A percentile compares a stretch with the other conserved stretches of the same genome.
These are phyloP conservation scores for Buceros bicornis DNA, from an alignment of 2,797 vertebrate species.

Conservation along the genomic window DNA sequence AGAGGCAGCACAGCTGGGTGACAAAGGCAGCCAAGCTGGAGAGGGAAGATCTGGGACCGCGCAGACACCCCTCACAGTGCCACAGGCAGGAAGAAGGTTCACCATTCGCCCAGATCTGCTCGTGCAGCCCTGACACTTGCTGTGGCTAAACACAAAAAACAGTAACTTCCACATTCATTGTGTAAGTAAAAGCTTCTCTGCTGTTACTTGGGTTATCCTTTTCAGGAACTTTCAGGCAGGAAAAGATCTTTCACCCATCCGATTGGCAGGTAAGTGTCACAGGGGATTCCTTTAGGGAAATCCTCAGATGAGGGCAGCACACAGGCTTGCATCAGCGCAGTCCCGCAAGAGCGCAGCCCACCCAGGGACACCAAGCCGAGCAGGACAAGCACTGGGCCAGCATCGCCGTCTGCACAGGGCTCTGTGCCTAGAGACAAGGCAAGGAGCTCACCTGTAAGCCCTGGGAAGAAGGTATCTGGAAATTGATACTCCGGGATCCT, in stretches of 20 bases:
- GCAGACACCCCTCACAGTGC: background rate
- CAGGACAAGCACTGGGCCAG: background rate
- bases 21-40: background rate
- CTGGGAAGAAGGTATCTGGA: background rate
- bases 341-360: background rate
- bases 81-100: background rate
- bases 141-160: background rate
- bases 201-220: background rate
- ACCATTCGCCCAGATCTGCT: background rate
- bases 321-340: background rate
- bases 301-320: background rate
- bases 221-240: background rate
- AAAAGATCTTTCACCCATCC: background rate
- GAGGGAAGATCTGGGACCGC: background rate
- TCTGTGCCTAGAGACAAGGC: background rate
- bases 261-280: background rate
- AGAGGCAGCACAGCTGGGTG: no score
- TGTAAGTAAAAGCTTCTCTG: background rate
- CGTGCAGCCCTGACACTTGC: background rate
- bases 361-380: background rate
- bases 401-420: fast-evolving
- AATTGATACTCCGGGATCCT: background rate
- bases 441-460: background rate
- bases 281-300: background rate
- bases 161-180: background rate